phyloP scores from a whole-genome alignment of 2,797 vertebrate species.

The Setipinna tenuifilis region DNA sequence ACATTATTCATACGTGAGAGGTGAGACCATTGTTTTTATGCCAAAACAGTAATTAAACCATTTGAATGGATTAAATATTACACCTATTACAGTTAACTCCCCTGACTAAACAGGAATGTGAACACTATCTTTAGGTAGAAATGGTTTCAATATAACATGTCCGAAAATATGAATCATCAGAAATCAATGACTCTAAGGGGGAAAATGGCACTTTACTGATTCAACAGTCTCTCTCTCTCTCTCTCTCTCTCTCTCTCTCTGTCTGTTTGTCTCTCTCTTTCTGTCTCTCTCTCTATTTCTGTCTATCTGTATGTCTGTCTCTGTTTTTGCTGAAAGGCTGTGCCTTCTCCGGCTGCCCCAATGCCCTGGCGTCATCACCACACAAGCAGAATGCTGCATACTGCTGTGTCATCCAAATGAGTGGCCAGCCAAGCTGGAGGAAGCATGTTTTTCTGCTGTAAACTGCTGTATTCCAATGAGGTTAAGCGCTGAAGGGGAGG shows the following conservation, averaged over 20 bases:
- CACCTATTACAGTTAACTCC: background rate
- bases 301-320: background rate
- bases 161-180: too few species aligned
- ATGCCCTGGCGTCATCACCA: background rate
- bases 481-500: background rate
- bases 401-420: background rate
- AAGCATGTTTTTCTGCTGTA: constrained; percentile 5
- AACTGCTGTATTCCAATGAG: constrained; percentile 30
- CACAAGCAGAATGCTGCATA: background rate
- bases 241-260: background rate
- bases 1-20: background rate
- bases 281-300: too few species aligned
- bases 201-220: background rate
- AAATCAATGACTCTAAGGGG: background rate
- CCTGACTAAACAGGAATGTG: background rate
- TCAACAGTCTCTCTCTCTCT: background rate
- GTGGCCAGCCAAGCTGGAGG: background rate
- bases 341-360: background rate
- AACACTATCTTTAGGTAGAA: too few species aligned
- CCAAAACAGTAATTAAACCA: background rate
- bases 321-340: background rate
- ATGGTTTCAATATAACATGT: too few species aligned
- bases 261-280: too few species aligned
- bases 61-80: background rate
- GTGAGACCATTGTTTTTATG: background rate